These are phyloP conservation scores for Cybosia mesomella DNA, from an alignment of 2,888 invertebrate genomes.

Conservation along the genomic window DNA sequence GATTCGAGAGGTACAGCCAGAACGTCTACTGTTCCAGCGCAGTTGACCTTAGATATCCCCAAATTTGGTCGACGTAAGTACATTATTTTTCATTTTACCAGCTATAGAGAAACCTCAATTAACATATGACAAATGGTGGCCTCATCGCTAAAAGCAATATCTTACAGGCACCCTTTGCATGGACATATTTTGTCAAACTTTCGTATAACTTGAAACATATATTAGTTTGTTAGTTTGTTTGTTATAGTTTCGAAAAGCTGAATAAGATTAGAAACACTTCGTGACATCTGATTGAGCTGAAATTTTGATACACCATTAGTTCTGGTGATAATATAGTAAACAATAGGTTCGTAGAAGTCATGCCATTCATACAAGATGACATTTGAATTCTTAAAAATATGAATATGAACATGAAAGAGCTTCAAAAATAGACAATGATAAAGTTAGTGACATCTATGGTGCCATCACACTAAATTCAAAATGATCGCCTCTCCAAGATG, in stretches of 20 bases:
- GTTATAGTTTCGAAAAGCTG: not conserved
- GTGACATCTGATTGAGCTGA: too few relatives aligned
- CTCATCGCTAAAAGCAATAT: too few relatives aligned
- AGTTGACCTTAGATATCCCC: constrained; percentile 51
- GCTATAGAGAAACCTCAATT: too few relatives aligned
- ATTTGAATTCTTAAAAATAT: not conserved
- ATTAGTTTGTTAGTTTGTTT: not conserved
- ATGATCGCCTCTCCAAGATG: not conserved
- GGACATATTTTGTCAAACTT: not conserved
- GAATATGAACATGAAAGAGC: not conserved
- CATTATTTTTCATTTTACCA: not conserved
- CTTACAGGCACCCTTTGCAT: too few relatives aligned
- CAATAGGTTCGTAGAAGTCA: too few relatives aligned
- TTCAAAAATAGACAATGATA: not conserved
- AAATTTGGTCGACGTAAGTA: constrained; percentile 59
- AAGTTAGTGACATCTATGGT: too few relatives aligned
- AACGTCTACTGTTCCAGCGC: constrained; percentile 51
- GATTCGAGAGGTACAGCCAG: constrained; percentile 53
- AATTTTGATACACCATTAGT: not conserved
- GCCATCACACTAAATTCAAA: not conserved
- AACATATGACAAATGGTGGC: too few relatives aligned
- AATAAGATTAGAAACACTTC: not conserved
- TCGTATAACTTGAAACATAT: not conserved
- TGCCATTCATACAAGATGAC: too few relatives aligned
- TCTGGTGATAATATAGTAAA: not conserved